Evolutionary conservation across 1,140 invertebrate genomes (phyloP).

Genomic region (Leptinotarsa lineolata): DNA sequence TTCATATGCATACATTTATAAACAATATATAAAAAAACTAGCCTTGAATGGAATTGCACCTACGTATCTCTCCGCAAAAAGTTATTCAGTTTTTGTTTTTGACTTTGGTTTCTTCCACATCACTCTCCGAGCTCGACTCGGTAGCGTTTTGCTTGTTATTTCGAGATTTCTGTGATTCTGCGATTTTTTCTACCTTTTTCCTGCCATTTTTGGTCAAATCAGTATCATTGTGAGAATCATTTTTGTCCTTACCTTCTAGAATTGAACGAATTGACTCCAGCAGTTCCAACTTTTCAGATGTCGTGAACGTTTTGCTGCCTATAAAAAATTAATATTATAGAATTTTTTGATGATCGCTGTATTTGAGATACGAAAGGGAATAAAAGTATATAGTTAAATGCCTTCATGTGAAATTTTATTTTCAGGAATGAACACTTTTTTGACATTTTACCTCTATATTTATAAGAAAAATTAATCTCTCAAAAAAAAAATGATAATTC

Average conservation of each 20-base stretch:
- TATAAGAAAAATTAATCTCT: no score
- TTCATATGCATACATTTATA: not conserved
- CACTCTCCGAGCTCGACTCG: slow-evolving; percentile 30
- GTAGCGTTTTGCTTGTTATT: slow-evolving; percentile 8
- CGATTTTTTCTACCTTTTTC: slow-evolving; percentile 24
- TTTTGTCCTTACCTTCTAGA: slow-evolving; percentile 56
- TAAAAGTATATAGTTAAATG: no score
- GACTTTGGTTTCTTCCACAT: slow-evolving; percentile 34
- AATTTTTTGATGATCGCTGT: no score
- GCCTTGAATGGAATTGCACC: not conserved
- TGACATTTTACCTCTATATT: no score
- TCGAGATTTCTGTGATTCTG: slow-evolving; percentile 16
- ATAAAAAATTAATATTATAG: slow-evolving; percentile 42
- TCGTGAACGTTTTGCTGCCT: slow-evolving; percentile 68
- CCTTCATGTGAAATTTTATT: no score
- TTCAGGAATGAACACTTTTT: no score
- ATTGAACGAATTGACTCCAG: slow-evolving; percentile 67
- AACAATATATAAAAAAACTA: slow-evolving; percentile 14
- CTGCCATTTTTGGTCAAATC: slow-evolving; percentile 39
- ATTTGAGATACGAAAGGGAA: no score
- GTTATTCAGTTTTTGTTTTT: slow-evolving; percentile 33
- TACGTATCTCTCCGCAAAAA: not conserved
- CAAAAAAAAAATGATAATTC: no score
- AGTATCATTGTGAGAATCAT: slow-evolving; percentile 29
- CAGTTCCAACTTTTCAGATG: slow-evolving; percentile 60